Conservation (phyloP, 1,140 invertebrate species). For the Drosophila micromelanica region DNA sequence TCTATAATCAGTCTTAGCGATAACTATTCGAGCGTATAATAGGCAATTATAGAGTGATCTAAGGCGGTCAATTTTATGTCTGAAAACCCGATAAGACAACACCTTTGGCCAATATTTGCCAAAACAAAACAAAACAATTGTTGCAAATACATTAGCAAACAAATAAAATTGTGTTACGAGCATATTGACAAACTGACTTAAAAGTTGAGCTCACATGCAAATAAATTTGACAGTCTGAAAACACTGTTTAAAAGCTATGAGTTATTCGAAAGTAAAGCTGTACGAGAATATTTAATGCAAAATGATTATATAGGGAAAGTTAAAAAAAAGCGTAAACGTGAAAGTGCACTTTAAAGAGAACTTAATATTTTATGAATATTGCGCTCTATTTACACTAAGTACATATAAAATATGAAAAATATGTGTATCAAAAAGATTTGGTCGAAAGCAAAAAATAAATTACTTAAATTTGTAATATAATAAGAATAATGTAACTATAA, state of each 20-base stretch:
- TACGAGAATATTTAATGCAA: background rate
- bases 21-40: slow-evolving; percentile 51
- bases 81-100: slow-evolving; percentile 11
- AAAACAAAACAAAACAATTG: background rate
- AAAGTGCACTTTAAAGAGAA: no score
- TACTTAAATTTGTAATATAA: no score
- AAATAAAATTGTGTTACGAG: slow-evolving; percentile 7
- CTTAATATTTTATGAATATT: no score
- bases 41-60: slow-evolving; percentile 57
- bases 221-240: slow-evolving; percentile 1
- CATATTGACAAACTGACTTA: slow-evolving; percentile 22
- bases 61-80: slow-evolving; percentile 9
- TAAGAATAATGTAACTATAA: no score
- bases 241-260: background rate
- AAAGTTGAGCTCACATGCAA: slow-evolving; percentile 28
- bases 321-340: no score
- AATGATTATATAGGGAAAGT: background rate
- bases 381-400: no score
- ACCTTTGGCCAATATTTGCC: slow-evolving; percentile 2
- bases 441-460: no score
- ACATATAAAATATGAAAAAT: no score
- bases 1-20: slow-evolving; percentile 30
- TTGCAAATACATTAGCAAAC: slow-evolving; percentile 10
- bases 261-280: background rate
- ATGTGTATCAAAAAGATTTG: no score